Evolutionary conservation across 2,888 invertebrate genomes (phyloP).

Genomic region (Nomada goodeniana): DNA sequence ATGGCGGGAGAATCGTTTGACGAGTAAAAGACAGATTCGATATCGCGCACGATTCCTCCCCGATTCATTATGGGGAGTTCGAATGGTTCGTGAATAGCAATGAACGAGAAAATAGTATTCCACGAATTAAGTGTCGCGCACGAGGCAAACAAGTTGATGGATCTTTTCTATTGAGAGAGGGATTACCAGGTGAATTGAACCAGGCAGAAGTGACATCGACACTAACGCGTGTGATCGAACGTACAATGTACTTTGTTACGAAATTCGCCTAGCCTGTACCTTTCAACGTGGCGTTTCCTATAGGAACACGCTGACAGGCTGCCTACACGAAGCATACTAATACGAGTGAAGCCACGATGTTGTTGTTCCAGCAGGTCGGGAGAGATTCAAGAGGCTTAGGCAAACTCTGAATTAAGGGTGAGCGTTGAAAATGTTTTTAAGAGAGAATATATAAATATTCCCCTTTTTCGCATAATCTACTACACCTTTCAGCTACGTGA

Average conservation of each 20-base stretch:
- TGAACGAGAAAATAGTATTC: not conserved
- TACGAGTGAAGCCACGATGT: conserved; percentile 1
- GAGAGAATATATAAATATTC: no score
- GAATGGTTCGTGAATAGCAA: no score
- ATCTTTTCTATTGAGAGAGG: not conserved
- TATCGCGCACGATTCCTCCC: no score
- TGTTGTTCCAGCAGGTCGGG: conserved; percentile 5
- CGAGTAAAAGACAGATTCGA: not conserved
- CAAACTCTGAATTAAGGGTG: conserved; percentile 43
- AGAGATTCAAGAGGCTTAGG: not conserved
- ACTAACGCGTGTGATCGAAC: conserved; percentile 35
- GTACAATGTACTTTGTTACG: conserved; percentile 30
- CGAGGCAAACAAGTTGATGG: not conserved
- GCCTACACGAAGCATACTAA: conserved; percentile 2
- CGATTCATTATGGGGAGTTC: no score
- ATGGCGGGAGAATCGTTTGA: conserved; percentile 1
- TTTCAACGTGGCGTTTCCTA: not conserved
- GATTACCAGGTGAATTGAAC: not conserved
- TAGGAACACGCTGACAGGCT: conserved; percentile 1
- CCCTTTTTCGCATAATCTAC: not conserved
- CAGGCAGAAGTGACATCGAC: not conserved
- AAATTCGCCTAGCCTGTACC: not conserved
- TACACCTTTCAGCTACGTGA: not conserved
- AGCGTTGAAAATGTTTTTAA: conserved; percentile 35
- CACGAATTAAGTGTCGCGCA: not conserved